A percentile compares a stretch with the other conserved stretches of the same genome.
phyloP scores from a whole-genome alignment of 92 coral and sea anemone genomes.

The Palythoa grandis region DNA sequence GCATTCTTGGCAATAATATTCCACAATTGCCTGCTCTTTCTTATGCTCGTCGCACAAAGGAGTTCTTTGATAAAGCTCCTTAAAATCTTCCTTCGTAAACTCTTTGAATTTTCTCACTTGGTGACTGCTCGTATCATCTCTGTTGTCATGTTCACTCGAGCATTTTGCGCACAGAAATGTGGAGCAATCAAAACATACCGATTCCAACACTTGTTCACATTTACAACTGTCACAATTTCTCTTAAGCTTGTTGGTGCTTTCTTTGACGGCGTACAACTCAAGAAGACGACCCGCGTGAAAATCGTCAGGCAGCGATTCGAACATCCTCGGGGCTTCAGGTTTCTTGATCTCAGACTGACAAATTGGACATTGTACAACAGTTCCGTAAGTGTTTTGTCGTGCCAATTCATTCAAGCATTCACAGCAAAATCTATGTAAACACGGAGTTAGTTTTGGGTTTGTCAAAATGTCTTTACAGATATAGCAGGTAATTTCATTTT shows the following conservation, averaged over 20 bases:
- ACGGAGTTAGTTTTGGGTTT: conserved; percentile 76
- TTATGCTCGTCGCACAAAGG: conserved; percentile 66
- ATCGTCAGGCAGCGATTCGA: conserved; percentile 60
- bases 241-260: conserved; percentile 19
- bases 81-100: conserved; percentile 56
- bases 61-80: conserved; percentile 61
- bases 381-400: conserved; percentile 57
- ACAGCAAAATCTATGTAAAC: conserved; percentile 78
- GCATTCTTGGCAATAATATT: conserved; percentile 78
- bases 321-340: conserved; percentile 36
- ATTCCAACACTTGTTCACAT: conserved; percentile 27
- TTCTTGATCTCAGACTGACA: conserved; percentile 74
- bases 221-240: conserved; percentile 63
- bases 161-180: conserved; percentile 68
- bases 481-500: conserved; percentile 62
- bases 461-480: conserved; percentile 63
- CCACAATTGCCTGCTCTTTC: conserved; percentile 56
- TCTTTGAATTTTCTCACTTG: conserved; percentile 57
- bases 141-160: conserved; percentile 36
- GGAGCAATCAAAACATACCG: conserved; percentile 82
- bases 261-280: conserved; percentile 62
- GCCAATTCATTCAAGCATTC: conserved; percentile 73
- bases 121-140: conserved; percentile 53
- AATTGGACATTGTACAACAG: conserved; percentile 69
- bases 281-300: conserved; percentile 72